Percentiles rank a stretch among this genome's conserved stretches.
These are phyloP conservation scores for Bombus affinis DNA, from an alignment of 1,140 invertebrate genomes.

Conservation along the genomic window DNA sequence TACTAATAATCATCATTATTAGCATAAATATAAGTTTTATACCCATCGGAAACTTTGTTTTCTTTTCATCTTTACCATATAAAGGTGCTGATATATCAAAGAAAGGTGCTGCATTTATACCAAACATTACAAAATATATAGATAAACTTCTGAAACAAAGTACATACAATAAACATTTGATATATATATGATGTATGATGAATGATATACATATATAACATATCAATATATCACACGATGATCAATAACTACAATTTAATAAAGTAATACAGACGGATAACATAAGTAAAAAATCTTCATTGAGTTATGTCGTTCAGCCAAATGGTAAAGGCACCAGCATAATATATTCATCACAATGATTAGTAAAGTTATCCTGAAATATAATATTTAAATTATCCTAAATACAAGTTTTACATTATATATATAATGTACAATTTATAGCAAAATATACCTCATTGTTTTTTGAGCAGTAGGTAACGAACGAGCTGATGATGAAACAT, in stretches of 20 bases:
- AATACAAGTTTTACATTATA: background rate
- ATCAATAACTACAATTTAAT: background rate
- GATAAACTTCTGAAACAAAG: conserved; percentile 85
- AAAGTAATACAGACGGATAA: conserved; percentile 92
- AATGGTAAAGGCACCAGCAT: conserved; percentile 88
- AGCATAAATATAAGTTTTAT: conserved; percentile 26
- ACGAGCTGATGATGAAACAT: conserved; percentile 69
- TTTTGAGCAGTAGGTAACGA: conserved; percentile 75
- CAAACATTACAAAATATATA: conserved; percentile 94
- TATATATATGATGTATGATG: no score
- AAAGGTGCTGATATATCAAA: conserved; percentile 85
- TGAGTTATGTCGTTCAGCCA: conserved; percentile 87
- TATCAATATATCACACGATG: conserved; percentile 9
- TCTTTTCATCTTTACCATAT: conserved; percentile 77
- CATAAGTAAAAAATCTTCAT: conserved; percentile 91
- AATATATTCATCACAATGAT: conserved; percentile 82
- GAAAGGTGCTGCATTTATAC: conserved; percentile 87
- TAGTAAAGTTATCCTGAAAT: conserved; percentile 84
- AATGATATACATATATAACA: conserved; percentile 3
- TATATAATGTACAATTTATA: conserved; percentile 71
- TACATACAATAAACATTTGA: conserved; percentile 44
- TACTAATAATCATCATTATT: background rate
- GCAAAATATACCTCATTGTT: conserved; percentile 75
- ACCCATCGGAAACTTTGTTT: conserved; percentile 77
- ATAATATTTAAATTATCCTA: conserved; percentile 24